Base-by-base conservation (phyloP, 2,797 vertebrate genomes). In the Sphenodon punctatus region DNA sequence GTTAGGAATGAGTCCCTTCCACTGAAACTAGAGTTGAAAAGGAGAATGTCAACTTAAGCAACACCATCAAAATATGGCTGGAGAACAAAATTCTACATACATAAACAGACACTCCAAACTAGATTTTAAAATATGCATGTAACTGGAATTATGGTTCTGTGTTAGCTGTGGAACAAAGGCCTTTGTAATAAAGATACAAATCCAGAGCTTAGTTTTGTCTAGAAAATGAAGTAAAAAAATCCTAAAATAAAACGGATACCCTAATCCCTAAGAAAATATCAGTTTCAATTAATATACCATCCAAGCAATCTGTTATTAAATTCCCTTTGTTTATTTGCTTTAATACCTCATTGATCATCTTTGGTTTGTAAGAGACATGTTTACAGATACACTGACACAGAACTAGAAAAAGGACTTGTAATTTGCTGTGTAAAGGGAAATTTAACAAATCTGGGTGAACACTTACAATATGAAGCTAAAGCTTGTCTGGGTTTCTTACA, bases 1-100 rank as follows among this genome's bases (percentile, higher is more conserved):
- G 38, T 10, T 27, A 67, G 38, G 65, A 7, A 3, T 46, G 59
- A 65, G 30, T 3, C 1, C 20, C 6, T 82, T 39, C 39, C 2
- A 22, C 38, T 58, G 17, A 64, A 82, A 68, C 8, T n/a, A 32
- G 2, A 0, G 5, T 60, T 0, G n/a, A n/a, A n/a, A n/a, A n/a
- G n/a, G 1, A 23, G n/a, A 84, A 64, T 23, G 61, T 25, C 76
- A 11, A 8, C 32, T 75, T 43, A 45, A 45, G 49, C 55, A 84
- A 41, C 1, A 56, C 19, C 25, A 32, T 68, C 4, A 2, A 65
- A 85, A 76, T 32, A 78, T 5, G 15, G 15, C 17, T 53, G 53
- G 53, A 53, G 15, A 53, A 30, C n/a, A 53, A 9, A 8, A 30
- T 10, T 19, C 15, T 53, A 27, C 0, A 0, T 2, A 27, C 53